Conservation (phyloP, 2,797 vertebrate species). For the Acanthornis magna region DNA sequence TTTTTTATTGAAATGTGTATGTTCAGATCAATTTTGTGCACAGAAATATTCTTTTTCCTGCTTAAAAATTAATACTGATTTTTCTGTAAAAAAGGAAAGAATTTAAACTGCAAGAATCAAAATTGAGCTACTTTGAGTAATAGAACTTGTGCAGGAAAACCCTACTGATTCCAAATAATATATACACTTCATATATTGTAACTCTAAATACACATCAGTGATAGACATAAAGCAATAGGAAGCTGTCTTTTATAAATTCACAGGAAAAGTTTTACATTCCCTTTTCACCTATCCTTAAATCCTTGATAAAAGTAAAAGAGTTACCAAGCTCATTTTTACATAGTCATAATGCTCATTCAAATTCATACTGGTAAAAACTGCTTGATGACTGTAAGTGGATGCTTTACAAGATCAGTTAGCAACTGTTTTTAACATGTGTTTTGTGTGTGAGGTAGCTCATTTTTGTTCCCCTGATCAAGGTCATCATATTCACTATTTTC, state of each 20-base stretch:
- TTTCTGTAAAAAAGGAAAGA: background rate
- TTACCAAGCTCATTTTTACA: background rate
- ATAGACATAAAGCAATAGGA: background rate
- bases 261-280: background rate
- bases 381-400: background rate
- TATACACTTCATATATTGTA: background rate
- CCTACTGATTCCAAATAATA: background rate
- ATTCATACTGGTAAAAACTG: background rate
- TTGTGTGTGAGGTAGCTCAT: background rate
- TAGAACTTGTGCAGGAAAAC: background rate
- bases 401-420: background rate
- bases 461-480: background rate
- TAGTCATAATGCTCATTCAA: background rate
- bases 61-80: background rate
- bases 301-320: background rate
- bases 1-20: background rate
- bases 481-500: background rate
- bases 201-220: background rate
- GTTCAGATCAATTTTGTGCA: background rate
- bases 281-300: background rate
- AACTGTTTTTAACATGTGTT: background rate
- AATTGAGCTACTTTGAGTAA: background rate
- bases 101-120: background rate
- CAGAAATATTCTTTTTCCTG: background rate
- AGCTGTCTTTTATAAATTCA: background rate